These are phyloP conservation scores for Gambusia holbrooki DNA, from an alignment of 2,113 vertebrate genomes.

Conservation along the genomic window DNA sequence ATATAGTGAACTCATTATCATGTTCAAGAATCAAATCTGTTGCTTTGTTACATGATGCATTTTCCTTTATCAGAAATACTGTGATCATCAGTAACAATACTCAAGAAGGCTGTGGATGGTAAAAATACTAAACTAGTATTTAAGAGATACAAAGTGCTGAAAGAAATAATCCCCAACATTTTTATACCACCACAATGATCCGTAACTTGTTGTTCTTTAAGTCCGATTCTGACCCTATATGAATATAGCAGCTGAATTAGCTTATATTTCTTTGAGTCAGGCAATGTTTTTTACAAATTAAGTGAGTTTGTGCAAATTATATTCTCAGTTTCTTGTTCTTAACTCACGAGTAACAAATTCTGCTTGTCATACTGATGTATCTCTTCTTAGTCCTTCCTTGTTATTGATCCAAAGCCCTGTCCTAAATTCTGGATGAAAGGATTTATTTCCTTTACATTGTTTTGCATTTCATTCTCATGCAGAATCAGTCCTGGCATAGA, in stretches of 20 bases:
- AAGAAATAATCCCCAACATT: no score
- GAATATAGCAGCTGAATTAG: no score
- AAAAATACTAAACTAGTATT: no score
- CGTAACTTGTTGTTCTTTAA: not conserved
- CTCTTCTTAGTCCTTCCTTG: slow-evolving; percentile 32
- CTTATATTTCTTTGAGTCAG: no score
- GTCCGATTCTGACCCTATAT: not conserved
- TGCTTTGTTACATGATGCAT: not conserved
- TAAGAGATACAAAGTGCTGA: no score
- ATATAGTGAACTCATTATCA: not conserved
- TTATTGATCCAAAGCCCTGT: slow-evolving; percentile 48
- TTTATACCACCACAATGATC: not conserved
- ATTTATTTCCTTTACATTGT: slow-evolving; percentile 47
- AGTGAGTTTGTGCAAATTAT: no score
- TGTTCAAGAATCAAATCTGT: not conserved
- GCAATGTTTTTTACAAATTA: no score
- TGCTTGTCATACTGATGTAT: slow-evolving; percentile 35
- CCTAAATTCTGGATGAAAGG: slow-evolving; percentile 38
- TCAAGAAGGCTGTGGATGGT: no score
- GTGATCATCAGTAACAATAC: no score
- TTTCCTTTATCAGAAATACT: not conserved
- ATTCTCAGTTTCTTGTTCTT: no score
- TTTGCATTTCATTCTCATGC: slow-evolving; percentile 51
- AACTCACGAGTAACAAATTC: no score
- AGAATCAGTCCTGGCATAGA: slow-evolving; percentile 28